Base-by-base conservation (phyloP, 2,888 invertebrate genomes). In the Yponomeuta plumbellus region DNA sequence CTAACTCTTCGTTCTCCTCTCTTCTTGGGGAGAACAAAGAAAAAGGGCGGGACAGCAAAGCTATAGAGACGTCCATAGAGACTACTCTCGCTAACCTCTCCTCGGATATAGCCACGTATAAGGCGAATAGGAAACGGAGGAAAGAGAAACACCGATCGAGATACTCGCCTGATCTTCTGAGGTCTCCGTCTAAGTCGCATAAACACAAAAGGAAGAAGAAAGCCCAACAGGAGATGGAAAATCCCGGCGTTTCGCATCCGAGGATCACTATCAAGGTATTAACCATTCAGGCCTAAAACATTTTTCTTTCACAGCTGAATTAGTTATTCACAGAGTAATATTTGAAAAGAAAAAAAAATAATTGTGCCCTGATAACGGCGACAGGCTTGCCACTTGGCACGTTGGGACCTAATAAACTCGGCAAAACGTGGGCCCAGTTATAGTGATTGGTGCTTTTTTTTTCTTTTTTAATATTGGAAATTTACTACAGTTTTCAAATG, bases 251-350 rank as follows among this genome's bases (percentile, higher is more conserved):
- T 65, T 93, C 93, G 26, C 94, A 94, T 83, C 94, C 96, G 34
- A 93, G 96, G 78, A 96, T 96, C 67, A 96, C 96, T 68, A 96
- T 96, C 65, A 96, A 96, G 92, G 95, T 95, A 84, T n/a, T 64
- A 34, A 34, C n/a, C n/a, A n/a, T n/a, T n/a, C n/a, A n/a, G n/a
- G n/a, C n/a, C n/a, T n/a, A n/a, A n/a, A n/a, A n/a, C n/a, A n/a
- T n/a, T n/a, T n/a, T n/a, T n/a, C n/a, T n/a, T n/a, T n/a, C n/a
- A n/a, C n/a, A n/a, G n/a, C n/a, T n/a, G n/a, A n/a, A n/a, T n/a
- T n/a, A n/a, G n/a, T n/a, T n/a, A n/a, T n/a, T n/a, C n/a, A n/a
- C n/a, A n/a, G n/a, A n/a, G n/a, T n/a, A n/a, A n/a, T n/a, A n/a
- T n/a, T n/a, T n/a, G n/a, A n/a, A n/a, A n/a, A n/a, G n/a, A n/a